These are phyloP conservation scores for Hemaris fuciformis DNA, from an alignment of 2,888 invertebrate species.

Conservation along the genomic window DNA sequence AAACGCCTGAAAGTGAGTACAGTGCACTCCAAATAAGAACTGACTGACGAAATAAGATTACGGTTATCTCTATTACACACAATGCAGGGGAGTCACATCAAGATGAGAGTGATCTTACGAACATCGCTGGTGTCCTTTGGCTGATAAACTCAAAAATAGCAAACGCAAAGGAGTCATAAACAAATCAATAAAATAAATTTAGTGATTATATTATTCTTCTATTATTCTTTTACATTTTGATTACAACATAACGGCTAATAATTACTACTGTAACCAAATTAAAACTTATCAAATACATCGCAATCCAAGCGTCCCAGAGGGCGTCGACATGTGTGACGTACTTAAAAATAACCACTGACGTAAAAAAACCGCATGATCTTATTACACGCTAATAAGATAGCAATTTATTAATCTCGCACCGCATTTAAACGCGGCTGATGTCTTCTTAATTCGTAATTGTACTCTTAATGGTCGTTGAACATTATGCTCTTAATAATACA, in stretches of 20 bases:
- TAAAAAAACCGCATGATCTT: neutral
- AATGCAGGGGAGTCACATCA: too few relatives aligned
- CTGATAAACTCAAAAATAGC: too few relatives aligned
- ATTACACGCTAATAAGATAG: constrained; percentile 10
- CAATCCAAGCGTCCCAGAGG: neutral
- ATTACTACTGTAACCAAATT: neutral
- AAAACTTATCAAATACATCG: neutral
- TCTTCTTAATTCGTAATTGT: constrained; percentile 13
- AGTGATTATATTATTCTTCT: too few relatives aligned
- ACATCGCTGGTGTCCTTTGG: too few relatives aligned
- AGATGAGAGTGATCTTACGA: too few relatives aligned
- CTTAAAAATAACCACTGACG: neutral
- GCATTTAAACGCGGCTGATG: neutral
- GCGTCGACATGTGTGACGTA: constrained; percentile 1
- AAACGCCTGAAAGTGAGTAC: too few relatives aligned
- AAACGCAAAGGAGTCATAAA: too few relatives aligned
- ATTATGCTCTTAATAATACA: neutral
- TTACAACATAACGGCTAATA: neutral
- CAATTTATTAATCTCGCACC: constrained; percentile 4
- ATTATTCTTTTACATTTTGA: too few relatives aligned
- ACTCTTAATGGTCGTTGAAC: neutral
- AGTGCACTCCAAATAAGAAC: too few relatives aligned
- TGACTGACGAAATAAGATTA: too few relatives aligned
- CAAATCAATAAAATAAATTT: too few relatives aligned
- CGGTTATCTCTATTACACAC: too few relatives aligned